Conservation (phyloP, 2,797 vertebrate species). For the Rhinella marina region DNA sequence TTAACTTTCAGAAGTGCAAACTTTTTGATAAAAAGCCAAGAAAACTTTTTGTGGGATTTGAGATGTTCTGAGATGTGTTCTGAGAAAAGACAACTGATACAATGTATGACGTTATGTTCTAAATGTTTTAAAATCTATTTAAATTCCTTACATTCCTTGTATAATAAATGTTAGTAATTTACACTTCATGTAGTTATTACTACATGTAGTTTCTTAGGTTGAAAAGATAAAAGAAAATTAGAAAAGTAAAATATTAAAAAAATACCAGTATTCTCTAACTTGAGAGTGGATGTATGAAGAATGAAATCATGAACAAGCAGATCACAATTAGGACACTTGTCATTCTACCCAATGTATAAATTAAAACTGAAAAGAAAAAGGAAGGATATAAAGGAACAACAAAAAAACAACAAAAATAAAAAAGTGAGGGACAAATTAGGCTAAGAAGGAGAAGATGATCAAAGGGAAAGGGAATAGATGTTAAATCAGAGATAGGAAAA, state of each 20-base stretch:
- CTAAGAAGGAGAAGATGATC: background rate
- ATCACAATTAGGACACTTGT: background rate
- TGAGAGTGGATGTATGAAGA: background rate
- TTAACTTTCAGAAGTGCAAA: constrained; percentile 1
- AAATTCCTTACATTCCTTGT: background rate
- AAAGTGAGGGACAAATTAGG: too few relatives aligned
- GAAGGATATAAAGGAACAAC: background rate
- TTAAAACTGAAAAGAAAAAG: background rate
- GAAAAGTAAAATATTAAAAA: too few relatives aligned
- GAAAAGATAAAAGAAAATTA: background rate
- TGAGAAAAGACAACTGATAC: background rate
- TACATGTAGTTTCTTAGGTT: background rate
- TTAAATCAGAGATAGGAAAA: background rate
- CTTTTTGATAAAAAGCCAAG: background rate
- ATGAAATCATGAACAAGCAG: background rate
- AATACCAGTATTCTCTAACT: background rate
- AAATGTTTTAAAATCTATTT: background rate
- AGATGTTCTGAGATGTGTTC: background rate
- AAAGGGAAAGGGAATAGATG: too few relatives aligned
- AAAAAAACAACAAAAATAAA: background rate
- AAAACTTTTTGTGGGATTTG: background rate
- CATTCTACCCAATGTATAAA: background rate
- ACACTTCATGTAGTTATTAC: too few relatives aligned
- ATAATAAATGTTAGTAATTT: background rate
- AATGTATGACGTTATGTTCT: background rate